A percentile compares a stretch with the other conserved stretches of the same genome.
Evolutionary conservation across 1,140 invertebrate genomes (phyloP).

Genomic region (Callitettix versicolor): DNA sequence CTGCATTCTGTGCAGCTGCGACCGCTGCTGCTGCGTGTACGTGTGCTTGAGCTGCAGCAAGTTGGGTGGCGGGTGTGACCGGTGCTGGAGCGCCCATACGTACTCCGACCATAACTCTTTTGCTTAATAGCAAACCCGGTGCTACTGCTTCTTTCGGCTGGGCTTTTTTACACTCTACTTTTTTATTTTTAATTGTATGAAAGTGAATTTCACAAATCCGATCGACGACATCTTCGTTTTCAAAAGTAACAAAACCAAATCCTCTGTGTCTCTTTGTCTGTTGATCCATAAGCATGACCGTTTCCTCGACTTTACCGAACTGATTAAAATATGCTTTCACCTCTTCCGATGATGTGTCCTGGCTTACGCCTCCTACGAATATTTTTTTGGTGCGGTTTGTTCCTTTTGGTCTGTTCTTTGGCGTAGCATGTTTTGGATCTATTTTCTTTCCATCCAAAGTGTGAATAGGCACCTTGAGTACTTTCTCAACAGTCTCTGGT

Average conservation of each 20-base stretch:
- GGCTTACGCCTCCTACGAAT: constrained; percentile 82
- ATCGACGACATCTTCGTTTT: constrained; percentile 82
- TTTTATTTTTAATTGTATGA: constrained; percentile 88
- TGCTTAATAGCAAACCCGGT: constrained; percentile 56
- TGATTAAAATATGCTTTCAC: constrained; percentile 85
- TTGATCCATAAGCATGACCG: constrained; percentile 90
- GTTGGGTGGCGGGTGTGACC: constrained; percentile 39
- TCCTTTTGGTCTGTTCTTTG: constrained; percentile 75
- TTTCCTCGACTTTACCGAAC: constrained; percentile 85
- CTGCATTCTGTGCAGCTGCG: constrained; percentile 39
- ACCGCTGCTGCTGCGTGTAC: constrained; percentile 41
- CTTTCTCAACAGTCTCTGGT: constrained; percentile 77
- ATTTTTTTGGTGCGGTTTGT: constrained; percentile 85
- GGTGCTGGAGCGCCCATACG: constrained; percentile 43
- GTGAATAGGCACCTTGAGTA: constrained; percentile 80
- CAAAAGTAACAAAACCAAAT: constrained; percentile 87
- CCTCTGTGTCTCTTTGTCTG: constrained; percentile 83
- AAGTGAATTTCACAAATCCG: constrained; percentile 86
- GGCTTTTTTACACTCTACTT: constrained; percentile 86
- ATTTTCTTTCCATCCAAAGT: constrained; percentile 91
- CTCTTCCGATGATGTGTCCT: constrained; percentile 83
- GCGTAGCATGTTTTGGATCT: constrained; percentile 85
- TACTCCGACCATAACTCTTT: constrained; percentile 60
- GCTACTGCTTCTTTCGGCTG: constrained; percentile 85
- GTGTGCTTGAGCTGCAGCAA: constrained; percentile 36